phyloP scores from a whole-genome alignment of 2,797 vertebrate species.

The Alca torda region DNA sequence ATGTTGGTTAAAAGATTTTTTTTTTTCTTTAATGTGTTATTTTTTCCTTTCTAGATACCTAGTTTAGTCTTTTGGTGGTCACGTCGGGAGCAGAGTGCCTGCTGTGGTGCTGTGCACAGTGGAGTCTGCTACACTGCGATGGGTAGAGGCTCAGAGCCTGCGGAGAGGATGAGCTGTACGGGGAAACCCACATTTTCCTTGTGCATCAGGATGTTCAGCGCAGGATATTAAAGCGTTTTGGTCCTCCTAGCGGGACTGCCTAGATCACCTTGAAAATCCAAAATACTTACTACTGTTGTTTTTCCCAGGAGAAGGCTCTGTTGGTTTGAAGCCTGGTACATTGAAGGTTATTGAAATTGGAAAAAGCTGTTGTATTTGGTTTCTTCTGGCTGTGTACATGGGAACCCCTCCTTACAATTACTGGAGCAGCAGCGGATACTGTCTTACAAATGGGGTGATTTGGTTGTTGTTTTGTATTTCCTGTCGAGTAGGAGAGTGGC shows the following conservation, averaged over 20 bases:
- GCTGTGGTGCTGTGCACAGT: not conserved
- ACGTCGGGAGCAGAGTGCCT: not conserved
- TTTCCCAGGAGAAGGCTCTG: not conserved
- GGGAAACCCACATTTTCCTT: not conserved
- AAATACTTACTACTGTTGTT: not conserved
- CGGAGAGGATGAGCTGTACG: not conserved
- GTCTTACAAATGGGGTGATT: not conserved
- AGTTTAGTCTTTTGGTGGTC: not conserved
- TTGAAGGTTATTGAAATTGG: not conserved
- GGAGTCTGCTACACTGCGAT: not conserved
- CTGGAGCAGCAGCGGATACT: not conserved
- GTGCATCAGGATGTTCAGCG: not conserved
- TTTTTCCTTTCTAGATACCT: not conserved
- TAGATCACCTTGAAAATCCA: not conserved
- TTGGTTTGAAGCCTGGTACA: not conserved
- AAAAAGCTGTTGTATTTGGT: not conserved
- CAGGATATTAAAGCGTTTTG: not conserved
- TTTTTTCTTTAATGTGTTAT: not conserved
- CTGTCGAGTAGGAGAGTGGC: not conserved
- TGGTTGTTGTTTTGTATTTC: not conserved
- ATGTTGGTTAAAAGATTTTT: not conserved
- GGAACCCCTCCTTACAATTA: not conserved
- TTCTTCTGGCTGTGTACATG: not conserved
- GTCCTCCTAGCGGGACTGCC: not conserved
- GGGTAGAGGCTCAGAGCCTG: not conserved